Base-by-base conservation (phyloP, 2,888 invertebrate genomes). In the Drosophila diplacantha region DNA sequence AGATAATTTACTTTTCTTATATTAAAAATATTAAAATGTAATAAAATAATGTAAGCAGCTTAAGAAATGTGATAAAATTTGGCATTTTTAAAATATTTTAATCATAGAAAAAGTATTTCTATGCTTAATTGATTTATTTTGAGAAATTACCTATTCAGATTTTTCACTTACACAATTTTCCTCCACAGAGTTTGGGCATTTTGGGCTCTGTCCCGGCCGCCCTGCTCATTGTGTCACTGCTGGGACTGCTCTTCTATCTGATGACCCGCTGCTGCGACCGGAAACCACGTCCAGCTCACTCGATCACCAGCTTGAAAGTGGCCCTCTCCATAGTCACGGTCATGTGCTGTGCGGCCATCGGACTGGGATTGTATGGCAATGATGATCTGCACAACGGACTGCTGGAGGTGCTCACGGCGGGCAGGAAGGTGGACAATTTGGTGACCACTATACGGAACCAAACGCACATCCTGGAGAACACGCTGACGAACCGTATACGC, bases 251-350 rank as follows among this genome's bases (percentile, higher is more conserved):
- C 75, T 93, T 97, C 83, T 98, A 97, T 90, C 92, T 98, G 87
- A 93, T 97, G 89, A 96, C 96, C 84, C 92, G 97, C 90, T 98
- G 98, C 90, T 97, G 97, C 91, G 97, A 97, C 91, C 92, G 96
- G 84, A 96, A 96, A 89, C 95, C 96, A 74, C 92, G 96, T 57
- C 95, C 96, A 66, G 93, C 95, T 63, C 93, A 93, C 87, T 95
- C 95, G 82, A 95, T 97, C 88, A 93, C 95, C 51, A 95, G 96
- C 79, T 90, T 97, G 74, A 94, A 94, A 90, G 92, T 94, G 87
- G 92, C 93, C 20, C 90, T 95, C 56, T 94, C 94, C 85, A 92
- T 94, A 67, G 93, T 94, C 16, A 94, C 96, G 52, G 93, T 97
- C 65, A 91, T 96, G 72, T 96, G 96, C 86, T 96, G 96, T 89